Evolutionary conservation across 2,888 invertebrate species (phyloP), one percentile per base, ranked within the genome.

Genomic region (Atrina japonica): DNA sequence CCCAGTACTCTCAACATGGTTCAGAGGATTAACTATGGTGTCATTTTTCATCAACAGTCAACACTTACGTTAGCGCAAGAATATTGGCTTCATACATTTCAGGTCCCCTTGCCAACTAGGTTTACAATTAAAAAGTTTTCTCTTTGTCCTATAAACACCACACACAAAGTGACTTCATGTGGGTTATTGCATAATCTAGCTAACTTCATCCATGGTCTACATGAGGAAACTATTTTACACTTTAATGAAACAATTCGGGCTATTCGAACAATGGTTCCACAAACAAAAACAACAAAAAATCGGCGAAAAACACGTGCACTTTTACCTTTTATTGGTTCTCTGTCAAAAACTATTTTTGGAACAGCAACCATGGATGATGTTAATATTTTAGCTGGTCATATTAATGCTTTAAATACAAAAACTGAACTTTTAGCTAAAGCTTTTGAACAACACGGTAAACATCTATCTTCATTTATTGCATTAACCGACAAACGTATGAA

Each of bases 51-150:
- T 25, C 18, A 53, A 52, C 30, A 53, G 2, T 9, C 21, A 3
- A 23, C 16, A 18, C 11, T 64, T 1, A 35, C 40, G 25, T 40
- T 64, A 30, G 52, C 64, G n/a, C 9, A 21, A 64, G 64, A 64
- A 27, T 52, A 49, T n/a, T 64, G 64, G 64, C 41, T 64, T 23
- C 64, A 64, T 50, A 64, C 52, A 40, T 64, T 52, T 64, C 40
- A 64, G 25, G 21, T 64, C 11, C 35, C 35, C 16, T 52, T 64
- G 41, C 64, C 64, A 18, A 40, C 21, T n/a, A 30, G 56, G 23
- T 56, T 56, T 35, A 56, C 1, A 18, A 16, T 56, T n/a, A 14
- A n/a, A 35, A 35, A 35, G 21, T 5, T 56, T n/a, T 35, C 56
- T 21, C 7, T 18, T 25, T 56, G 56, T 56, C 11, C 11, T 16